Percentiles rank a stretch among this genome's conserved stretches.
phyloP scores from a whole-genome alignment of 2,113 vertebrate species.

The Hiodon alosoides region DNA sequence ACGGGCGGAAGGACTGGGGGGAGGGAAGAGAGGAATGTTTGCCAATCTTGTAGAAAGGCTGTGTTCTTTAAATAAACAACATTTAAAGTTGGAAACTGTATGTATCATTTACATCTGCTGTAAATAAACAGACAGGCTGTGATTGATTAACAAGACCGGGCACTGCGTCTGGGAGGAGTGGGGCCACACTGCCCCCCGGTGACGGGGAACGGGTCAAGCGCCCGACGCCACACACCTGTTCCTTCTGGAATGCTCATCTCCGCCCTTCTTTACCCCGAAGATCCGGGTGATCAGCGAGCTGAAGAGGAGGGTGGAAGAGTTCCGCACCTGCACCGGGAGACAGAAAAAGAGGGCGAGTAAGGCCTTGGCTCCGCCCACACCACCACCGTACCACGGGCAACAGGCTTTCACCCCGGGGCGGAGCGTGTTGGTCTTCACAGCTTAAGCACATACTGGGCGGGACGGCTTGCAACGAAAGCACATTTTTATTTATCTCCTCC shows the following conservation, averaged over 20 bases:
- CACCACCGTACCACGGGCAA: no score
- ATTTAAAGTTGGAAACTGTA: conserved; percentile 27
- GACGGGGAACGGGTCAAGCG: conserved; percentile 3
- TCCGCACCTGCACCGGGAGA: conserved; percentile 74
- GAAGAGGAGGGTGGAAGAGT: conserved; percentile 94
- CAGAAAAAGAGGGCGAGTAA: conserved; percentile 6
- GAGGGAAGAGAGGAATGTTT: not conserved
- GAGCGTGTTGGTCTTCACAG: not conserved
- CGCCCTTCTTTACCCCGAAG: conserved; percentile 93
- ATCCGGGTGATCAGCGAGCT: conserved; percentile 93
- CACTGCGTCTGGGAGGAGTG: not conserved
- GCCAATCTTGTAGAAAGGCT: conserved; percentile 24
- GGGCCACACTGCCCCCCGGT: conserved; percentile 50
- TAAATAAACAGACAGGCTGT: conserved; percentile 25
- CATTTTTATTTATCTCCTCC: conserved; percentile 11
- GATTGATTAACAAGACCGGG: conserved; percentile 26
- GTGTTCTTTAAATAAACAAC: conserved; percentile 27
- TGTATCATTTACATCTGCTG: conserved; percentile 28
- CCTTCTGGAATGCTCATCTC: conserved; percentile 90
- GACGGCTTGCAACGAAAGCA: not conserved
- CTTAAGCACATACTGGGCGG: not conserved
- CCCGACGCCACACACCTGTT: conserved; percentile 70
- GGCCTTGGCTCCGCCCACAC: not conserved
- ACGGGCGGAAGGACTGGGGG: conserved; percentile 14
- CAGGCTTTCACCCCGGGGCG: not conserved